A percentile compares a stretch with the other conserved stretches of the same genome.
Evolutionary conservation across 2,113 vertebrate species (phyloP).

Genomic region (Festucalex cinctus): DNA sequence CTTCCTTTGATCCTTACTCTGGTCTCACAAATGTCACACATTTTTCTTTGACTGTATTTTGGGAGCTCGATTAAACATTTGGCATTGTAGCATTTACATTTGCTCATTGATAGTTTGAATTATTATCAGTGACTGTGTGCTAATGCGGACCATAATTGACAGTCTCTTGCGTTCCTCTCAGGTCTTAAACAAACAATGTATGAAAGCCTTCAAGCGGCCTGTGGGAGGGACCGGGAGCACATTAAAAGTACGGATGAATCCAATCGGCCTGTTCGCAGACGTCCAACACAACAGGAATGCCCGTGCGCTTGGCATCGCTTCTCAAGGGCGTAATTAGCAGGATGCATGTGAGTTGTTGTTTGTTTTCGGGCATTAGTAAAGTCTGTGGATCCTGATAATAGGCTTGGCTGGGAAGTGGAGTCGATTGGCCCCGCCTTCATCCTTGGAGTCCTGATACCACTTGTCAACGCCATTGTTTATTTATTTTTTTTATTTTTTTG

Average conservation of each 20-base stretch:
- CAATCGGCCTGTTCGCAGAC: constrained; percentile 68
- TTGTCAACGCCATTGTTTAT: constrained; percentile 65
- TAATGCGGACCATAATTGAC: constrained; percentile 28
- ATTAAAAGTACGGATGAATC: constrained; percentile 68
- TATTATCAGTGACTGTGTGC: constrained; percentile 30
- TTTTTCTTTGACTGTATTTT: background rate
- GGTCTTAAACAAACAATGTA: constrained; percentile 28
- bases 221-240: constrained; percentile 54
- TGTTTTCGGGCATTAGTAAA: constrained; percentile 68
- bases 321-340: constrained; percentile 72
- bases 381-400: constrained; percentile 68
- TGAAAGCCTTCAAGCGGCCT: constrained; percentile 39
- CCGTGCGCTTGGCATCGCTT: constrained; percentile 57
- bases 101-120: constrained; percentile 14
- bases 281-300: constrained; percentile 55
- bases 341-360: constrained; percentile 68
- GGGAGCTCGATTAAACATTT: background rate
- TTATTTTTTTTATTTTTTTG: too few species aligned
- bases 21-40: too few species aligned
- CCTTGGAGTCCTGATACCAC: constrained; percentile 55
- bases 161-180: constrained; percentile 32
- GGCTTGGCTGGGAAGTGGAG: constrained; percentile 68
- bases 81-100: constrained; percentile 1
- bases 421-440: constrained; percentile 60
- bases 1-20: too few species aligned